Conservation (phyloP, 2,888 invertebrate genomes). For the Heliconius cydno region DNA sequence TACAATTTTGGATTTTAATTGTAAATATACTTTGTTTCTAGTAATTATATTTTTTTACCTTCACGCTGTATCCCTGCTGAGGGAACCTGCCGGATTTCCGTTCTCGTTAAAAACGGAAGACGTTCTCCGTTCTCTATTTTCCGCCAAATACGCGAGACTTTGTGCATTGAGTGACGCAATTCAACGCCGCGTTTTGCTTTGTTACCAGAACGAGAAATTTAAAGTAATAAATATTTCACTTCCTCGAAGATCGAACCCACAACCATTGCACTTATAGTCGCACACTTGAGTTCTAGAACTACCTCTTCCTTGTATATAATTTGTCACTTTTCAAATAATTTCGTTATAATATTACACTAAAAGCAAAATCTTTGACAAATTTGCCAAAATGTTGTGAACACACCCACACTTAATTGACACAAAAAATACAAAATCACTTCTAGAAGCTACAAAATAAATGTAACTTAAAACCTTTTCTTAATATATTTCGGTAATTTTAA, state of each 20-base stretch:
- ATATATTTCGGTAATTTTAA: slow-evolving; percentile 34
- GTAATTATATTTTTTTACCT: background rate
- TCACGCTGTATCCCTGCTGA: background rate
- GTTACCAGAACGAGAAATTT: background rate
- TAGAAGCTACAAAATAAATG: background rate
- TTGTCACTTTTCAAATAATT: no score
- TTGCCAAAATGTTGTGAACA: background rate
- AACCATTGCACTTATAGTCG: background rate
- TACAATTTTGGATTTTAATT: slow-evolving; percentile 12
- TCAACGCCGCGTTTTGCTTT: background rate
- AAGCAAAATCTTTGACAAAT: no score
- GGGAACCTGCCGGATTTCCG: background rate
- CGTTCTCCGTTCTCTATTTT: background rate
- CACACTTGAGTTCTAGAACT: no score
- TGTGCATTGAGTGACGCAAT: background rate
- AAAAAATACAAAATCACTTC: background rate
- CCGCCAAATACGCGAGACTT: background rate
- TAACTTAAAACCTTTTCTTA: slow-evolving; percentile 4
- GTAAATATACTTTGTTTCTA: background rate
- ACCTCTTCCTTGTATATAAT: no score
- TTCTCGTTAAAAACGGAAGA: no score
- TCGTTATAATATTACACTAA: no score
- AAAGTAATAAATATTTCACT: background rate
- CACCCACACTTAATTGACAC: background rate
- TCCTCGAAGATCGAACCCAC: background rate